phyloP scores from a whole-genome alignment of 2,888 invertebrate genomes.

The Trissolcus japonicus region DNA sequence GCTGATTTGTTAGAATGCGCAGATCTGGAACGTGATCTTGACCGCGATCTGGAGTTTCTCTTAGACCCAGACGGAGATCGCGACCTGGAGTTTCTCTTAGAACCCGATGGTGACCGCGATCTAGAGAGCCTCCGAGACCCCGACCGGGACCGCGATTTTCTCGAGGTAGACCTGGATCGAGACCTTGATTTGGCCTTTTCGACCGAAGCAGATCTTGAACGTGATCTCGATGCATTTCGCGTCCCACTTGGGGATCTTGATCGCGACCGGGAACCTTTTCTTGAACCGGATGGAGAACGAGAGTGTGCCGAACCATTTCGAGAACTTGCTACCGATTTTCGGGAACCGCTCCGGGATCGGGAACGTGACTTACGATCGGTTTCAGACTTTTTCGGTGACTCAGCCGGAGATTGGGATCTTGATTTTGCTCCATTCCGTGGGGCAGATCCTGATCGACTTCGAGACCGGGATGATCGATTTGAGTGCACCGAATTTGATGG shows the following conservation, averaged over 20 bases:
- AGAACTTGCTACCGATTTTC: constrained; percentile 27
- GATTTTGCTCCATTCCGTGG: constrained; percentile 22
- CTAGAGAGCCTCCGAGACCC: constrained; percentile 9
- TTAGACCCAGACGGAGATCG: constrained; percentile 54
- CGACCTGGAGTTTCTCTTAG: constrained; percentile 32
- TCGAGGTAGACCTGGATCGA: constrained; percentile 41
- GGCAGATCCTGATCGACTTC: constrained; percentile 14
- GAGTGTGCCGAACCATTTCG: constrained; percentile 27
- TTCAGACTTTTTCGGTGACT: constrained; percentile 7
- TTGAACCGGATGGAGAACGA: constrained; percentile 38
- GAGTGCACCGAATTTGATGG: neutral
- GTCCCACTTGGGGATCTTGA: constrained; percentile 54
- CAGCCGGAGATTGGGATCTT: constrained; percentile 25
- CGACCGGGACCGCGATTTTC: constrained; percentile 59
- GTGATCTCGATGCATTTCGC: constrained; percentile 60
- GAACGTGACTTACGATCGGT: constrained; percentile 34
- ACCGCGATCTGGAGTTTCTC: constrained; percentile 36
- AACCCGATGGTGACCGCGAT: constrained; percentile 59
- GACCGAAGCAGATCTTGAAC: constrained; percentile 40
- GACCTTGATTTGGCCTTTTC: constrained; percentile 38
- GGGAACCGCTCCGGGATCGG: constrained; percentile 41
- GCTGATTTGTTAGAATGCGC: constrained; percentile 22
- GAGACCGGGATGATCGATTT: neutral
- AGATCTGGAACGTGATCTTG: constrained; percentile 60
- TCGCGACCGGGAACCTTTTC: constrained; percentile 53